Base-by-base conservation (phyloP, 2,888 invertebrate genomes). In the Myopa tessellatipennis region DNA sequence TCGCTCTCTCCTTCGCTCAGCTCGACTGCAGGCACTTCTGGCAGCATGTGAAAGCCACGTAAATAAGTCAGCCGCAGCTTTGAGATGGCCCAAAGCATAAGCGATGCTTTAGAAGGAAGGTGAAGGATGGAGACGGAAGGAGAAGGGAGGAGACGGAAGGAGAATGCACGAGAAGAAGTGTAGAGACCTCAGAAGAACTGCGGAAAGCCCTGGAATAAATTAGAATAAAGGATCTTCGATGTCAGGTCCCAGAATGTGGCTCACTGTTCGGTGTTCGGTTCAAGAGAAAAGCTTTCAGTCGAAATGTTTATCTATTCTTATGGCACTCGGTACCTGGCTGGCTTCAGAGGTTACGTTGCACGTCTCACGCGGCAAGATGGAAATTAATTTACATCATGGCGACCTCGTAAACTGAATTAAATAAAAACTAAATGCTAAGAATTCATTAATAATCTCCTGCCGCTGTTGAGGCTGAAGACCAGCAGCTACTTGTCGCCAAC, bases 61-160 rank as follows among this genome's bases (percentile, higher is more conserved):
- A 73, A 73, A 61, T 26, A 73, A 73, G 73, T 73, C 73, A 73
- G 63, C 45, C 63, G 50, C 73, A 61, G 63, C 45, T 52, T 26
- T 34, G 52, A 50, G 52, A 70, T 70, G 69, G 69, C 69, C 36
- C 52, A 26, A 52, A 70, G 69, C 18, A 70, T 26, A 26, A 26
- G 2, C 26, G 26, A 26, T 26, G 26, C 26, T 26, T 26, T 26
- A 26, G 26, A 26, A 1, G 26, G 26, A 1, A 1, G 1, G 26
- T 1, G 26, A 26, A 1, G 26, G 26, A 1, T 26, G 1, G 26
- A 26, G 26, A 26, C 1, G 26, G 26, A 26, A 26, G 26, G 26
- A 26, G 26, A 26, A 2, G 26, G 26, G 2, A 26, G 1, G 26
- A 26, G 26, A 2, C 1, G 26, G 26, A 26, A 26, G 26, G 26